Percentiles rank a stretch among this genome's conserved stretches.
Conservation (phyloP, 2,888 invertebrate genomes). For the Vannuccia rotundouncinata region DNA sequence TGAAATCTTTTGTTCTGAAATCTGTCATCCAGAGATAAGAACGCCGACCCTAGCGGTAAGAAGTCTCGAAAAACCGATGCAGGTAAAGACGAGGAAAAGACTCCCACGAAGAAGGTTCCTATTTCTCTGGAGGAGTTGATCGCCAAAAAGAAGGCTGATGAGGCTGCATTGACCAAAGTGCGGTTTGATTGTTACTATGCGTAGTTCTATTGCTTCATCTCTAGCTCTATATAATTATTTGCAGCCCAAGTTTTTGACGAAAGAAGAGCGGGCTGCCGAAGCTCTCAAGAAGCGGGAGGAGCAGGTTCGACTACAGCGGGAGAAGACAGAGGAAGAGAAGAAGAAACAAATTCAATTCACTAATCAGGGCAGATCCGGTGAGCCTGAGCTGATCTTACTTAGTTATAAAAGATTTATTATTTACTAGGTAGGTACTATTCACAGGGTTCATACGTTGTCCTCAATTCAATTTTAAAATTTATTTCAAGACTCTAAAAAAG, state of each 20-base stretch:
- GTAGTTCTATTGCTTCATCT: too few relatives aligned
- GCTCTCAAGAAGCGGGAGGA: slow-evolving; percentile 81
- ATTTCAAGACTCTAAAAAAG: too few relatives aligned
- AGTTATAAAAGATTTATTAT: background rate
- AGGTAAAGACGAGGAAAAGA: background rate
- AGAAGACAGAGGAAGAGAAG: slow-evolving; percentile 28
- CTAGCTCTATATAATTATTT: background rate
- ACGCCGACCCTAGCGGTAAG: background rate
- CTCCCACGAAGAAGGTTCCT: slow-evolving; percentile 59
- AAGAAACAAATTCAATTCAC: slow-evolving; percentile 25
- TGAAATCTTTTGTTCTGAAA: too few relatives aligned
- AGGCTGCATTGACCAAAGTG: slow-evolving; percentile 58
- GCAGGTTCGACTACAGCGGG: slow-evolving; percentile 61
- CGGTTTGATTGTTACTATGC: too few relatives aligned
- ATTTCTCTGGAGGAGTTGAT: slow-evolving; percentile 88
- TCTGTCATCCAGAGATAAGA: background rate
- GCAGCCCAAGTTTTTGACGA: slow-evolving; percentile 82
- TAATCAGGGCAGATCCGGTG: background rate
- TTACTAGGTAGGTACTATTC: background rate
- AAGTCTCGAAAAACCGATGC: background rate
- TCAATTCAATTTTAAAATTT: background rate
- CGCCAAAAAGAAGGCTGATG: slow-evolving; percentile 89
- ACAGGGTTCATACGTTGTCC: background rate
- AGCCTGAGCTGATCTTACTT: too few relatives aligned
- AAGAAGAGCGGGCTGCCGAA: slow-evolving; percentile 82